Base-by-base conservation (phyloP, 1,140 invertebrate genomes). In the Lasioglossum albipes region DNA sequence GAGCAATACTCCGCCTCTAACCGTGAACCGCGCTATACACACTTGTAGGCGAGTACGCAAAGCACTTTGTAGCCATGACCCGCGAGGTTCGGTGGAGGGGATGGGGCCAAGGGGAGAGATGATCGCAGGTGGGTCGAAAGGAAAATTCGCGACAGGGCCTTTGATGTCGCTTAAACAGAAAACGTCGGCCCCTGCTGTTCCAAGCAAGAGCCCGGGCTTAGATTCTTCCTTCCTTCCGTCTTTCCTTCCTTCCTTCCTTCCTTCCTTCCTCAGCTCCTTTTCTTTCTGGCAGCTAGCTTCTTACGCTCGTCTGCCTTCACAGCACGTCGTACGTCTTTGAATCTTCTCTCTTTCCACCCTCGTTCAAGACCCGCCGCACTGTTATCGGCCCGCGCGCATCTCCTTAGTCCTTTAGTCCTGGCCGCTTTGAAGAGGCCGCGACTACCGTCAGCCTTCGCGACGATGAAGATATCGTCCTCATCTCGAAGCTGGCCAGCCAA, bases 161-260 rank as follows among this genome's bases (percentile, higher is more conserved):
- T 89, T 89, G 88, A 89, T 87, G 88, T 88, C 75, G 84, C 77
- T 89, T 86, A 86, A 86, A 86, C 84, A 86, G 85, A 86, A 86
- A 86, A 86, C 84, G 85, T 85, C 84, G 82, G 64, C 84, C n/a
- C 49, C 71, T 59, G 76, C 64, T 70, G 79, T 82, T 75, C 64
- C 42, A 80, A 59, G 41, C 36, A 36, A 36, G 36, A 36, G 36
- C 3, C 72, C 57, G 52, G 73, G 64, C 52, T 64, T 79, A 71
- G 69, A 79, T 83, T 81, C 79, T 74, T 82, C 66, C 74, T 71
- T 86, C 70, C 79, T 78, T 78, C 68, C 81, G 73, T 82, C 71
- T 75, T 74, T 71, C 67, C 78, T 79, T 82, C 69, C 52, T 36
- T 71, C 65, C 72, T 81, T 75, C 64, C 27, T 73, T 54, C 52